These are phyloP conservation scores for Emydura subglobosa DNA, from an alignment of 2,113 vertebrate species.

Conservation along the genomic window DNA sequence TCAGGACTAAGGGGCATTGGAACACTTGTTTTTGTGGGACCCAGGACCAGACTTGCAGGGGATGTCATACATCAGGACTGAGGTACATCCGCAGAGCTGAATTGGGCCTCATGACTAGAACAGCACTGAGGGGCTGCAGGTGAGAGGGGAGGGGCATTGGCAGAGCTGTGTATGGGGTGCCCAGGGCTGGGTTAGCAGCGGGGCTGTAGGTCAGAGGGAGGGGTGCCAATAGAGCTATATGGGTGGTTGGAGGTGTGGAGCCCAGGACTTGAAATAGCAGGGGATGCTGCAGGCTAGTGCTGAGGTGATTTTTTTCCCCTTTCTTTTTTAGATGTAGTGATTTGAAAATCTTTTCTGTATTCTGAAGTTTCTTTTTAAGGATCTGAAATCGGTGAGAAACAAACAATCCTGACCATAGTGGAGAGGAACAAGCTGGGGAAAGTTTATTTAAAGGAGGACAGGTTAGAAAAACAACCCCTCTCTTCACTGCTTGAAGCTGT, in stretches of 20 bases:
- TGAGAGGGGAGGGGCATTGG: not conserved
- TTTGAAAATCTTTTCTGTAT: not conserved
- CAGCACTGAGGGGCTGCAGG: not conserved
- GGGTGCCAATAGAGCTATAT: not conserved
- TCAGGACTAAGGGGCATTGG: not conserved
- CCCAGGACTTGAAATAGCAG: not conserved
- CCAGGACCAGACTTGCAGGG: not conserved
- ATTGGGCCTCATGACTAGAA: not conserved
- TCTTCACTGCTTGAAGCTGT: conserved; percentile 50
- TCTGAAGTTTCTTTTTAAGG: not conserved
- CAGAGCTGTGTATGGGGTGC: not conserved
- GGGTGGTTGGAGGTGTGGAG: not conserved
- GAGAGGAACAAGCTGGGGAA: conserved; percentile 62
- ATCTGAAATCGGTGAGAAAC: conserved; percentile 19
- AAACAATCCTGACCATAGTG: conserved; percentile 23
- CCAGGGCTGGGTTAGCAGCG: not conserved
- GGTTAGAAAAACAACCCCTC: conserved; percentile 65
- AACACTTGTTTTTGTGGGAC: not conserved
- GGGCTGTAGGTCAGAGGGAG: not conserved
- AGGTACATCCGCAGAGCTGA: not conserved
- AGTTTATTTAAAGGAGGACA: conserved; percentile 60
- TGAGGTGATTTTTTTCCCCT: not conserved
- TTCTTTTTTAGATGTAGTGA: not conserved
- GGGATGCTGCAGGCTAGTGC: not conserved
- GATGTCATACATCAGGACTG: not conserved